Evolutionary conservation across 2,113 vertebrate genomes (phyloP).

Genomic region (Rousettus leschenaultii): DNA sequence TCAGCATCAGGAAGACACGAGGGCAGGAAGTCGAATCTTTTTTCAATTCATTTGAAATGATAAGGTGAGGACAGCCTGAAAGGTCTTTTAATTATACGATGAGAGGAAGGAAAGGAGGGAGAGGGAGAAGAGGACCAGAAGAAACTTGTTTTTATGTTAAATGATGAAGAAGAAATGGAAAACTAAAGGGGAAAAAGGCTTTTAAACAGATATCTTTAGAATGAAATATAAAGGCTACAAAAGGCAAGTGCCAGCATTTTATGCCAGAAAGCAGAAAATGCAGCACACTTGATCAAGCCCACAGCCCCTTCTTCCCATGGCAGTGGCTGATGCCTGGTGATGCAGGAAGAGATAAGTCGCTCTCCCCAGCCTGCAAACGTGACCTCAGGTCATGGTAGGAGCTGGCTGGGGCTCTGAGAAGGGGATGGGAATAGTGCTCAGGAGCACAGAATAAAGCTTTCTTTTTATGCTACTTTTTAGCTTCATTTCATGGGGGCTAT

Average conservation of each 20-base stretch:
- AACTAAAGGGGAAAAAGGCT: background rate
- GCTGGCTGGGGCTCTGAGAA: background rate
- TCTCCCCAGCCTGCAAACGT: background rate
- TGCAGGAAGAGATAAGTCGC: background rate
- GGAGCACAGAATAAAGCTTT: slow-evolving; percentile 17
- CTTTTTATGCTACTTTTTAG: background rate
- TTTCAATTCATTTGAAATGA: slow-evolving; percentile 72
- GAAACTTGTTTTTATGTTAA: slow-evolving; percentile 25
- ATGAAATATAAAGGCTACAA: background rate
- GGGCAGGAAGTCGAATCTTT: slow-evolving; percentile 57
- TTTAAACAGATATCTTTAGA: background rate
- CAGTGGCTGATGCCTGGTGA: background rate
- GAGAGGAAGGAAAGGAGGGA: slow-evolving; percentile 24
- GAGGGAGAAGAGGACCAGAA: background rate
- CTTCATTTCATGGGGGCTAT: background rate
- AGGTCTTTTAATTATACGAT: slow-evolving; percentile 71
- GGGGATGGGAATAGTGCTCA: background rate
- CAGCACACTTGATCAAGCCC: background rate
- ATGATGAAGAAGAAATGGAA: slow-evolving; percentile 30
- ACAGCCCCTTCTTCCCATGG: background rate
- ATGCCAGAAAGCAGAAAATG: background rate
- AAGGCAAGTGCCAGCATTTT: background rate
- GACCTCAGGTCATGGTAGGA: background rate
- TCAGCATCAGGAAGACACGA: slow-evolving; percentile 50
- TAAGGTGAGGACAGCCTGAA: slow-evolving; percentile 73